phyloP scores from a whole-genome alignment of 2,113 vertebrate genomes.

The Athene noctua region DNA sequence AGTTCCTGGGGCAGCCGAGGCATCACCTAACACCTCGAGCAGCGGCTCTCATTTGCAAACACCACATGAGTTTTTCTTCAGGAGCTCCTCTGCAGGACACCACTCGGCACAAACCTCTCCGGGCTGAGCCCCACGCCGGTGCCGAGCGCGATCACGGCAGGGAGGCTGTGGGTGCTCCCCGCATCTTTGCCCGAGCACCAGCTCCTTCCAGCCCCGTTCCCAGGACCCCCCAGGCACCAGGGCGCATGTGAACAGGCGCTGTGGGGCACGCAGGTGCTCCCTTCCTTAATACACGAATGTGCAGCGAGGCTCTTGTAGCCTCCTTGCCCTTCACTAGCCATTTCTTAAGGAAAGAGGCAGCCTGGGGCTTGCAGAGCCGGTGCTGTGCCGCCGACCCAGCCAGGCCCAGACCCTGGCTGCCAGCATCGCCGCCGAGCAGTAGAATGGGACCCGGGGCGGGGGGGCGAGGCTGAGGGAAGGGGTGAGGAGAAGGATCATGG shows the following conservation, averaged over 20 bases:
- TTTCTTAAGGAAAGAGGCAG: neutral
- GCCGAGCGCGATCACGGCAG: neutral
- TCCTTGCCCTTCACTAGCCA: neutral
- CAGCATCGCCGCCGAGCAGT: too few species aligned
- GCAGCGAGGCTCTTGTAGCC: too few species aligned
- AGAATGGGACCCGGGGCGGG: rapidly evolving
- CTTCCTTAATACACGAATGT: rapidly evolving
- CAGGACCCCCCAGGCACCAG: neutral
- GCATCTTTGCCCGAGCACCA: neutral
- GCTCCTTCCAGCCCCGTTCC: neutral
- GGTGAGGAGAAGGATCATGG: neutral
- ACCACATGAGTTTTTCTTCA: rapidly evolving
- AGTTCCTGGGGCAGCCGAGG: neutral
- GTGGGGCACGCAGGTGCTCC: rapidly evolving
- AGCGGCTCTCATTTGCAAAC: neutral
- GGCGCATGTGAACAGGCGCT: rapidly evolving
- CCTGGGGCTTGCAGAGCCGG: neutral
- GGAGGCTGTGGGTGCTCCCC: neutral
- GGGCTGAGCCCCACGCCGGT: neutral
- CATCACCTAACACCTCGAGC: too few species aligned
- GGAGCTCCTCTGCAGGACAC: rapidly evolving
- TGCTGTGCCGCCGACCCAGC: rapidly evolving
- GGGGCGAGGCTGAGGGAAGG: neutral
- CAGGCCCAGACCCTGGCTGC: neutral
- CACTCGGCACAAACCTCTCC: neutral